Conservation (phyloP, 2,797 vertebrate species). For the Anguilla pacifica region DNA sequence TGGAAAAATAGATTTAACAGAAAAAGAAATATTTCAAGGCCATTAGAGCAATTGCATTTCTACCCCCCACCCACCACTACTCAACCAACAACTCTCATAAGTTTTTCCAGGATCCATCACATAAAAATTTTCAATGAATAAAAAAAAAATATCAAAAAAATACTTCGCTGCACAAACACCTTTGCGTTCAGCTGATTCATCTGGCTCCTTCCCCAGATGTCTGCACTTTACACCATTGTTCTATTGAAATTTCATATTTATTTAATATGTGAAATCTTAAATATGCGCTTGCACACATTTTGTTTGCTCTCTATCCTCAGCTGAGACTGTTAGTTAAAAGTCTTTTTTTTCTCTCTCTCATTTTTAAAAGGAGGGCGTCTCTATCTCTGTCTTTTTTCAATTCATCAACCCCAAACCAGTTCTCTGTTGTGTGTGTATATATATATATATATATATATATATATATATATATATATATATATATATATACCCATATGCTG, state of each 20-base stretch:
- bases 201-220: neutral
- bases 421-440: neutral
- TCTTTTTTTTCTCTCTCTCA: neutral
- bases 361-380: neutral
- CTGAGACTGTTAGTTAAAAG: neutral
- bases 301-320: neutral
- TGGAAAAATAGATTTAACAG: neutral
- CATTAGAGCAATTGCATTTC: neutral
- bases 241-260: neutral
- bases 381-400: neutral
- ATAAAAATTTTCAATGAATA: neutral
- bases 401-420: neutral
- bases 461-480: too few relatives aligned
- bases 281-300: neutral
- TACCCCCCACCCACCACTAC: neutral
- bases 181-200: neutral
- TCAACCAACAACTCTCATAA: neutral
- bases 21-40: neutral
- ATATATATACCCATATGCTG: too few relatives aligned
- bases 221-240: neutral
- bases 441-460: neutral
- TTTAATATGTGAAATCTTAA: neutral
- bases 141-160: neutral
- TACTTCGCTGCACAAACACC: neutral
- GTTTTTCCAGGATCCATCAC: neutral